Percentiles rank a stretch among this genome's conserved stretches.
Evolutionary conservation across 2,797 vertebrate genomes (phyloP).

Genomic region (Molothrus ater): DNA sequence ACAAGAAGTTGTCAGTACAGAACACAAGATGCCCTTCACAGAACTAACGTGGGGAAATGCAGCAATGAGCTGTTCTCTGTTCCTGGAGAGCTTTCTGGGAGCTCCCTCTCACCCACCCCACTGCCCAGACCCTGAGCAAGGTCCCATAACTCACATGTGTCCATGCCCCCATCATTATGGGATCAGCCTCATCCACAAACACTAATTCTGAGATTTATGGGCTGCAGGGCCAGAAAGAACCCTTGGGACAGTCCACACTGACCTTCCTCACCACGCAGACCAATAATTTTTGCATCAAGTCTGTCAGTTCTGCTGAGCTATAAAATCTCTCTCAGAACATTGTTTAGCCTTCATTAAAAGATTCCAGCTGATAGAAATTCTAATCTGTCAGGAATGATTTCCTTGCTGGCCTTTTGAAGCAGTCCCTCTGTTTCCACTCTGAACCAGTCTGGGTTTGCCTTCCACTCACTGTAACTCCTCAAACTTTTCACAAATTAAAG

Average conservation of each 20-base stretch:
- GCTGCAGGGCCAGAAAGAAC: neutral
- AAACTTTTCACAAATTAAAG: neutral
- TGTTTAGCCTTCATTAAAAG: constrained; percentile 29
- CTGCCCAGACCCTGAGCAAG: neutral
- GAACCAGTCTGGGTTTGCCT: neutral
- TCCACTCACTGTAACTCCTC: neutral
- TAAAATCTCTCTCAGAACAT: neutral
- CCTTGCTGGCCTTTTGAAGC: neutral
- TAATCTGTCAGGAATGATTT: neutral
- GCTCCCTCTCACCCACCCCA: neutral
- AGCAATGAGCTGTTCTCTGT: neutral
- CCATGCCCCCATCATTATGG: neutral
- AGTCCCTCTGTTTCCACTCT: neutral
- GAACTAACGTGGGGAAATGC: constrained; percentile 18
- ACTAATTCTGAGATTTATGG: neutral
- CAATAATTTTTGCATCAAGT: constrained; percentile 18
- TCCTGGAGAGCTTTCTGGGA: neutral
- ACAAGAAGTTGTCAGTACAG: constrained; percentile 46
- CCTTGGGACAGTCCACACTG: neutral
- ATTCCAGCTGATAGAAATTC: neutral
- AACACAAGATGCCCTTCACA: constrained; percentile 52
- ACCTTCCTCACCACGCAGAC: neutral
- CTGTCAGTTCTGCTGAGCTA: constrained; percentile 2
- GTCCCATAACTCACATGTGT: neutral
- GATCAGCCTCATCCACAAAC: neutral